A percentile compares a stretch with the other conserved stretches of the same genome.
Evolutionary conservation across 2,888 invertebrate genomes (phyloP).

Genomic region (Thelaira solivaga): DNA sequence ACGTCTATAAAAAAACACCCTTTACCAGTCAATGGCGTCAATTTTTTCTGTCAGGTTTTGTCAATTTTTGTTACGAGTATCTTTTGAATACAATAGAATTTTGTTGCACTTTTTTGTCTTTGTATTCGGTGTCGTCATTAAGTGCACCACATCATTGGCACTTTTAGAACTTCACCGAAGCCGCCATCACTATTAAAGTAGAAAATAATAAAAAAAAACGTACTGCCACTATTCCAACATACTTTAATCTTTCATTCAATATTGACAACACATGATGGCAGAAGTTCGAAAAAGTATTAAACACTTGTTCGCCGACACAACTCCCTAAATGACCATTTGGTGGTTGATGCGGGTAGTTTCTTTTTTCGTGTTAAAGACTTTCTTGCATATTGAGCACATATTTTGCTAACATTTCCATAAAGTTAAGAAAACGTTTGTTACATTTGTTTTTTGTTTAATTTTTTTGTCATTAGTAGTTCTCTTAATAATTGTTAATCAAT

Average conservation of each 20-base stretch:
- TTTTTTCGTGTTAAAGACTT: not conserved
- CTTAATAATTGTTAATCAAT: not conserved
- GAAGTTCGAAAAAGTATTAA: slow-evolving; percentile 40
- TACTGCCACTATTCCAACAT: not conserved
- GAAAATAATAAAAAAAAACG: not conserved
- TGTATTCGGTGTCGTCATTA: slow-evolving; percentile 46
- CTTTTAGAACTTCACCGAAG: slow-evolving; percentile 55
- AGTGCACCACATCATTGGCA: slow-evolving; percentile 59
- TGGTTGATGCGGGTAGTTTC: slow-evolving; percentile 5
- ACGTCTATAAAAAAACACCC: no score
- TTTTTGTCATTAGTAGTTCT: slow-evolving; percentile 16
- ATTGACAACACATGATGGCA: slow-evolving; percentile 25
- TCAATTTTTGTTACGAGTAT: not conserved
- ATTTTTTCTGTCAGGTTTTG: slow-evolving; percentile 11
- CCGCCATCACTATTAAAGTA: slow-evolving; percentile 23
- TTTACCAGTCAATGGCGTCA: slow-evolving; percentile 57
- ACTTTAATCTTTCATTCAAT: slow-evolving; percentile 1
- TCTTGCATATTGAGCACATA: not conserved
- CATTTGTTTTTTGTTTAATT: not conserved
- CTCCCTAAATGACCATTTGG: slow-evolving; percentile 50
- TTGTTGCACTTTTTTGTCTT: slow-evolving; percentile 13
- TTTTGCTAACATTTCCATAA: slow-evolving; percentile 4
- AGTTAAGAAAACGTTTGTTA: slow-evolving; percentile 3
- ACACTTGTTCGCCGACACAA: slow-evolving; percentile 45
- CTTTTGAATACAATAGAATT: slow-evolving; percentile 16